Base-by-base conservation (phyloP, 1,140 invertebrate genomes). In the Bombyx mandarina region DNA sequence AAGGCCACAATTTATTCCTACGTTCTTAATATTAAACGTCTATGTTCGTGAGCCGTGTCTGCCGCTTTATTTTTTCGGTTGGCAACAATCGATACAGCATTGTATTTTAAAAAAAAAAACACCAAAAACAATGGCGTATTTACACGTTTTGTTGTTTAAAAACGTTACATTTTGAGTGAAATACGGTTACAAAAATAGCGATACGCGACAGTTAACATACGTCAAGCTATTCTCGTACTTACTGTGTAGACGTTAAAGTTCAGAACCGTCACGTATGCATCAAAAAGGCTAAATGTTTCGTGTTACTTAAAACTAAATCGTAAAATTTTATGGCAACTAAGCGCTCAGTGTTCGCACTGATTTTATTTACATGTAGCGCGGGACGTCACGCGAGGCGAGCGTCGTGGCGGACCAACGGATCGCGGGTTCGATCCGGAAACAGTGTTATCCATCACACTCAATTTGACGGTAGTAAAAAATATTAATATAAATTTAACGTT, bases 281-380 rank as follows among this genome's bases (percentile, higher is more conserved):
- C 43, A n/a, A 44, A 12, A 53, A 53, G 18, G 43, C 2, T 7
- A 53, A 53, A 26, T 8, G 6, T 51, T 61, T 64, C 58, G 70
- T 70, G 65, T 79, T 75, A 86, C 76, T 75, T 78, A 73, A 54
- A 71, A 75, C 81, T 86, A 86, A 73, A 72, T 73, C 74, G 18
- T 82, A 82, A 75, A 68, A 74, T 78, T 77, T 83, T 86, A 86
- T 86, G 83, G 83, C 83, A 86, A 86, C 83, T 78, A 86, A 83
- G 79, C 81, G 70, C 62, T 82, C 81, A 83, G 83, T 78, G 80
- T 53, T 54, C 56, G 58, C 79, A 80, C 81, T 78, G 79, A 83
- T 64, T 64, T 75, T 85, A 83, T 86, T 77, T 84, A 86, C 81
- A 86, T 60, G 57, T 57, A 63, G 71, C 63, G 60, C 52, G 18